Conservation (phyloP, 2,888 invertebrate species). For the Heliconius ethilla region DNA sequence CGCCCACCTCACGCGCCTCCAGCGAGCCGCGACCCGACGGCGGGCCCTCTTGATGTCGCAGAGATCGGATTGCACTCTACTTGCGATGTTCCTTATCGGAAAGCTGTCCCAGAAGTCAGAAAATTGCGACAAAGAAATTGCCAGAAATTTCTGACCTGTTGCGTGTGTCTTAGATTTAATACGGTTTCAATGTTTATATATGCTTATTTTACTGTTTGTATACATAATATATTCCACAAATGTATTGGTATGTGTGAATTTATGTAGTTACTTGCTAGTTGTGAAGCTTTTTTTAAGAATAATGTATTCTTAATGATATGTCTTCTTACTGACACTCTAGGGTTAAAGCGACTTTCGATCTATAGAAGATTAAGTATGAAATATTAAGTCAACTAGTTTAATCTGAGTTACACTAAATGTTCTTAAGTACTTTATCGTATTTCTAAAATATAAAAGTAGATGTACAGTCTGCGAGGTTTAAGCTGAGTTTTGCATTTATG, state of each 20-base stretch:
- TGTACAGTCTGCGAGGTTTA: too few species aligned
- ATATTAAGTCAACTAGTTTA: neutral
- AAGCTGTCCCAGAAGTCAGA: neutral
- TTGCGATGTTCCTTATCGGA: neutral
- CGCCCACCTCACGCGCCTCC: constrained; percentile 23
- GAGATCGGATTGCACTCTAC: neutral
- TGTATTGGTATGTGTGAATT: neutral
- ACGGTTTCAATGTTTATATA: neutral
- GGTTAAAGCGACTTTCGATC: too few species aligned
- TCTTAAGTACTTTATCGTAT: too few species aligned
- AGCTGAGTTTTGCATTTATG: too few species aligned
- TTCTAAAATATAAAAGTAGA: too few species aligned
- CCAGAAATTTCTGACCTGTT: neutral
- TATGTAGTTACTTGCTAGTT: neutral
- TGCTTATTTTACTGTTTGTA: neutral
- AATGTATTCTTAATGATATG: neutral
- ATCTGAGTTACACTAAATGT: neutral
- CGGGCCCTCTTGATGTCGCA: constrained; percentile 30
- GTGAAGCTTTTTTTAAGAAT: neutral
- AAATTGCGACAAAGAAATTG: neutral
- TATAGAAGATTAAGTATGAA: neutral
- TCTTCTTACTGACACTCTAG: too few species aligned
- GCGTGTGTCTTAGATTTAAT: neutral
- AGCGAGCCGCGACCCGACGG: constrained; percentile 35
- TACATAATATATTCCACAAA: neutral